Evolutionary conservation across 2,797 vertebrate species (phyloP).

Genomic region (Scarus forsteni): DNA sequence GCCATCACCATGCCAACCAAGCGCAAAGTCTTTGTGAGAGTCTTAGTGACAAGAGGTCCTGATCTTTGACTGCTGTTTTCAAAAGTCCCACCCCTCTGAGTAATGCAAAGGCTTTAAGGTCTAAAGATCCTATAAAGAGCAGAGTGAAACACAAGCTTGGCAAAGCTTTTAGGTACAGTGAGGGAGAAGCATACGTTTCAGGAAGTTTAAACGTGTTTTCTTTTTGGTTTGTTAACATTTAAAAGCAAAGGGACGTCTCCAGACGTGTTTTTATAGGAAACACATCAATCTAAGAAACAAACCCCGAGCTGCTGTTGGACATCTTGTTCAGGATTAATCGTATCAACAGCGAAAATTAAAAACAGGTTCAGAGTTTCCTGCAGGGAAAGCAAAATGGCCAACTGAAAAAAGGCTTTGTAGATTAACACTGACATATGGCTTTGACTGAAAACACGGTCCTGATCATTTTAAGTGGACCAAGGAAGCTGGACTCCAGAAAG

Average conservation of each 20-base stretch:
- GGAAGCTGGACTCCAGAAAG: constrained; percentile 24
- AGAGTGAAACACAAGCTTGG: constrained; percentile 7
- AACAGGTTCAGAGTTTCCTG: constrained; percentile 42
- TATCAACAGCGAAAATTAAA: constrained; percentile 50
- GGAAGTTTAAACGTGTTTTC: not conserved
- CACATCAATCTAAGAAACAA: constrained; percentile 6
- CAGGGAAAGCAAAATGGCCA: constrained; percentile 10
- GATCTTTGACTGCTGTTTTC: constrained; percentile 47
- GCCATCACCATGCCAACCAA: constrained; percentile 54
- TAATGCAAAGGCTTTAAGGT: constrained; percentile 35
- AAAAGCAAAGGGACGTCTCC: not conserved
- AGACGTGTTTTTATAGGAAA: constrained; percentile 1
- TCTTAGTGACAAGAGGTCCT: constrained; percentile 36
- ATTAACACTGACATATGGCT: constrained; percentile 30
- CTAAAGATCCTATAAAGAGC: constrained; percentile 7
- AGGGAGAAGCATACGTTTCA: constrained; percentile 12
- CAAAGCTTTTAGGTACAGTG: not conserved
- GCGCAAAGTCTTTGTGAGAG: constrained; percentile 32
- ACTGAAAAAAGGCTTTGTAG: constrained; percentile 27
- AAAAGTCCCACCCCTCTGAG: constrained; percentile 20
- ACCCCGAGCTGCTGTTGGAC: constrained; percentile 17
- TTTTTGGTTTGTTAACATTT: not conserved
- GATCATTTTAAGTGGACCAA: constrained; percentile 50
- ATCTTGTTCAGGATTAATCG: constrained; percentile 36
- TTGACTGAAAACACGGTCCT: constrained; percentile 36